Evolutionary conservation across 1,140 invertebrate species (phyloP).

Genomic region (Neelides sp.): DNA sequence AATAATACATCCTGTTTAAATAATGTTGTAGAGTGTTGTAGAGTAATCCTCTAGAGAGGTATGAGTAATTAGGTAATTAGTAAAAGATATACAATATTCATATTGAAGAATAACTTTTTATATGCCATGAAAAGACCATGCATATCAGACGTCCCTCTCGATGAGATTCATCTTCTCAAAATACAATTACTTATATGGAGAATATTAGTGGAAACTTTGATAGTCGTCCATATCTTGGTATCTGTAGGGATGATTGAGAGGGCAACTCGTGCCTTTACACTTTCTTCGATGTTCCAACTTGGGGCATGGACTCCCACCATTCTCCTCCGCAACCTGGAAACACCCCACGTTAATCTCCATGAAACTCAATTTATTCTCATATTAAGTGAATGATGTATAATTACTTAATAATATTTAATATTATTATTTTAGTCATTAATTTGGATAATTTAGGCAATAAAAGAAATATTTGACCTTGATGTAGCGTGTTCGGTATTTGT

Average conservation of each 20-base stretch:
- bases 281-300: slow-evolving; percentile 13
- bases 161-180: too few relatives aligned
- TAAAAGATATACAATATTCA: too few relatives aligned
- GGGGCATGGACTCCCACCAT: slow-evolving; percentile 19
- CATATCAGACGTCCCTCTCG: too few relatives aligned
- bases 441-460: not conserved
- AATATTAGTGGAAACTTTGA: too few relatives aligned
- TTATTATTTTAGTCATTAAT: not conserved
- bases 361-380: not conserved
- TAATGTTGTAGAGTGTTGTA: too few relatives aligned
- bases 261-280: slow-evolving; percentile 18
- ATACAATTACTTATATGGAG: too few relatives aligned
- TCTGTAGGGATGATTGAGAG: slow-evolving; percentile 20
- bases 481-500: slow-evolving; percentile 22
- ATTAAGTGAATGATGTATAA: not conserved
- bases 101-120: too few relatives aligned
- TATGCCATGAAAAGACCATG: too few relatives aligned
- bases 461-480: slow-evolving; percentile 16
- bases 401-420: not conserved
- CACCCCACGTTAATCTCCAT: not conserved
- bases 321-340: slow-evolving; percentile 10
- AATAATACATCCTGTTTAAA: too few relatives aligned
- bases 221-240: too few relatives aligned
- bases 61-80: too few relatives aligned
- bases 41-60: too few relatives aligned